These are phyloP conservation scores for Phortica magna DNA, from an alignment of 2,888 invertebrate genomes.

Conservation along the genomic window DNA sequence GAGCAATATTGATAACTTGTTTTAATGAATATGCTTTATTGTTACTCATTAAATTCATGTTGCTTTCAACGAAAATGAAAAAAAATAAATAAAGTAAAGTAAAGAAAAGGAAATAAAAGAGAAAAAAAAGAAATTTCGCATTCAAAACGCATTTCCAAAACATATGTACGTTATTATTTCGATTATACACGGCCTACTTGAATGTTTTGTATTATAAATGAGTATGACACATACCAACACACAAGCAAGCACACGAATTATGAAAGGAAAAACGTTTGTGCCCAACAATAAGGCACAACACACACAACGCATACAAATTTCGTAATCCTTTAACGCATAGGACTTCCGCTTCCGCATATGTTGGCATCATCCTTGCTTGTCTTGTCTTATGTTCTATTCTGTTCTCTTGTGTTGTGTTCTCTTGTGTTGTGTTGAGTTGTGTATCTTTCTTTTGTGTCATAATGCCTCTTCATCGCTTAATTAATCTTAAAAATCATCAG, in stretches of 20 bases:
- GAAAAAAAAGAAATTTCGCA: constrained; percentile 43
- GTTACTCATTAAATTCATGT: constrained; percentile 19
- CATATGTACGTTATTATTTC: constrained; percentile 58
- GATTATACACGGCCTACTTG: constrained; percentile 20
- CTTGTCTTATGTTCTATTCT: constrained; percentile 20
- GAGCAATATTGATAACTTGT: neutral
- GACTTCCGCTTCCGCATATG: constrained; percentile 54
- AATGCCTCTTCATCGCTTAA: constrained; percentile 70
- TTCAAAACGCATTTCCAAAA: constrained; percentile 58
- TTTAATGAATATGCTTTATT: constrained; percentile 2
- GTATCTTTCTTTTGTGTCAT: constrained; percentile 59
- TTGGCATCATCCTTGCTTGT: neutral
- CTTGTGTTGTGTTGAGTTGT: constrained; percentile 19
- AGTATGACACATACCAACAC: constrained; percentile 6
- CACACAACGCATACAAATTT: constrained; percentile 58
- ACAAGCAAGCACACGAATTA: neutral
- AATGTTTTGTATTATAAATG: constrained; percentile 16
- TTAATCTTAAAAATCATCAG: constrained; percentile 74
- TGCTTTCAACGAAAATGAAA: constrained; percentile 4
- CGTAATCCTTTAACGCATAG: constrained; percentile 68
- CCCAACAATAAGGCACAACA: constrained; percentile 3
- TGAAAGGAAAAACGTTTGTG: neutral
- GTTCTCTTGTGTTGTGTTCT: constrained; percentile 25
- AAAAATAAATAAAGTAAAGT: neutral
- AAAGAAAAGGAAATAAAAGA: neutral